Evolutionary conservation across 2,888 invertebrate genomes (phyloP).

Genomic region (Elegia similella): DNA sequence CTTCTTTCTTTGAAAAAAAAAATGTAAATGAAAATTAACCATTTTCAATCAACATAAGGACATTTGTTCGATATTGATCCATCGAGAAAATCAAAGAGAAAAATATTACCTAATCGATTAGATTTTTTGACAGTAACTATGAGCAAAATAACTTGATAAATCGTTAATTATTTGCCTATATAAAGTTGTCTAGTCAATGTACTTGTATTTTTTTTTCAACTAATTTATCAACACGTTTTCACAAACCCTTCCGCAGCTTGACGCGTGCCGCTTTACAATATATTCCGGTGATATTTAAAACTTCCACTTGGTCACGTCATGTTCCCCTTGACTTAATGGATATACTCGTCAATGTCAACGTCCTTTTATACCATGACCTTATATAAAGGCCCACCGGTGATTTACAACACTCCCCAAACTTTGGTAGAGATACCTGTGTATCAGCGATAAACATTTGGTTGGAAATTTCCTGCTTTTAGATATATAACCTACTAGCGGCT

Average conservation of each 20-base stretch:
- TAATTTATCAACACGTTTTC: neutral
- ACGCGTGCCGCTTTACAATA: slow-evolving; percentile 8
- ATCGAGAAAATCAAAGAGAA: too few species aligned
- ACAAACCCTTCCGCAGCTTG: slow-evolving; percentile 3
- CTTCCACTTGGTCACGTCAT: slow-evolving; percentile 61
- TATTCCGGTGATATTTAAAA: slow-evolving; percentile 17
- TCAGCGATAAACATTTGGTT: neutral
- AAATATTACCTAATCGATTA: too few species aligned
- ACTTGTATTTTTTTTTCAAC: neutral
- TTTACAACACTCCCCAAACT: slow-evolving; percentile 1
- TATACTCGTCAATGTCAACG: slow-evolving; percentile 50
- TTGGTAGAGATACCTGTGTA: neutral
- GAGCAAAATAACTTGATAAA: too few species aligned
- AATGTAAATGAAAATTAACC: too few species aligned
- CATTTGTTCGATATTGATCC: too few species aligned
- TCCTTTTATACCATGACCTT: slow-evolving; percentile 59
- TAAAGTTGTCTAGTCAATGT: too few species aligned
- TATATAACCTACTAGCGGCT: neutral
- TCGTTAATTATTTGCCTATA: too few species aligned
- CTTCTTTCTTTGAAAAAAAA: too few species aligned
- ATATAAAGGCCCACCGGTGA: slow-evolving; percentile 30
- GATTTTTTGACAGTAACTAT: too few species aligned
- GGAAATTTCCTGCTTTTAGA: neutral
- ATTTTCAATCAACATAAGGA: too few species aligned
- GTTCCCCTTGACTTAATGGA: slow-evolving; percentile 41